Evolutionary conservation across 2,797 vertebrate genomes (phyloP).

Genomic region (Chrosomus eos): DNA sequence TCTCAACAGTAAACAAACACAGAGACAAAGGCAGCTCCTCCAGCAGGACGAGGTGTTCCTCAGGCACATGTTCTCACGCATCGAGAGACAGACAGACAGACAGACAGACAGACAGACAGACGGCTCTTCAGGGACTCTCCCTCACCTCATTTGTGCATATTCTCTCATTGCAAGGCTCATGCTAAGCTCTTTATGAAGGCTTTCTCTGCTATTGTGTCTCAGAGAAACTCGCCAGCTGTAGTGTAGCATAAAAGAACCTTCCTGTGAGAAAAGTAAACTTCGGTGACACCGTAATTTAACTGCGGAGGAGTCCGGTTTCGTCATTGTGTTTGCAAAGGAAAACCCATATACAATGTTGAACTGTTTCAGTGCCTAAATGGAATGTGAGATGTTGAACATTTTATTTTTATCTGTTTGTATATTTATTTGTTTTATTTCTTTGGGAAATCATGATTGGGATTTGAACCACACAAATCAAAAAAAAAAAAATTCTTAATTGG

Average conservation of each 20-base stretch:
- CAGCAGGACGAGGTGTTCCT: conserved; percentile 20
- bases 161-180: conserved; percentile 45
- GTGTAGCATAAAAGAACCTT: conserved; percentile 38
- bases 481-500: background rate
- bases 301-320: conserved; percentile 41
- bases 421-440: background rate
- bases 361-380: background rate
- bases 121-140: conserved; percentile 47
- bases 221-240: conserved; percentile 24
- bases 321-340: conserved; percentile 35
- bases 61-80: conserved; percentile 12
- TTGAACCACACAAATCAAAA: background rate
- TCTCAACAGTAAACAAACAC: conserved; percentile 24
- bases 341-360: background rate
- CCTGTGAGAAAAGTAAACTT: conserved; percentile 48
- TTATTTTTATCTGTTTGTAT: background rate
- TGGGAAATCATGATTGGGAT: background rate
- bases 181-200: conserved; percentile 61
- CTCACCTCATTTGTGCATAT: conserved; percentile 55
- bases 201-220: conserved; percentile 46
- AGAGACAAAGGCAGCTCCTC: conserved; percentile 23
- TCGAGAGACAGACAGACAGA: background rate
- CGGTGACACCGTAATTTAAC: conserved; percentile 35
- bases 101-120: background rate
- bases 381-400: background rate